Percentiles rank a stretch among this genome's conserved stretches.
These are phyloP conservation scores for Gadopsis marmoratus DNA, from an alignment of 2,797 vertebrate species.

Conservation along the genomic window DNA sequence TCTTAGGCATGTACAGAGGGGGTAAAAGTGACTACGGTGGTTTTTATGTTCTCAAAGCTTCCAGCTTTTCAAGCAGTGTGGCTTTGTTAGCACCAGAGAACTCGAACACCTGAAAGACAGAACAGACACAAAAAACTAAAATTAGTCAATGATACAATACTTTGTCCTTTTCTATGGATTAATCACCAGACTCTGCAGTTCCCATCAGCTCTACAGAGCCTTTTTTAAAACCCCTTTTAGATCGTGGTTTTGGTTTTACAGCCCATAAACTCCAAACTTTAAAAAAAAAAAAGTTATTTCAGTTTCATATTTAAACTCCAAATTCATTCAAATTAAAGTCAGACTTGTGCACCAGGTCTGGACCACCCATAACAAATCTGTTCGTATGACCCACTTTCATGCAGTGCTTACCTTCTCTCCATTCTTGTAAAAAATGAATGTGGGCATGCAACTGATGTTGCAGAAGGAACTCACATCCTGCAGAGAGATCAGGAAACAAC, in stretches of 20 bases:
- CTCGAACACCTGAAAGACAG: conserved; percentile 81
- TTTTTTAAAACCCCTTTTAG: not conserved
- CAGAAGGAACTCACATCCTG: conserved; percentile 88
- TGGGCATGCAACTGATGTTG: conserved; percentile 91
- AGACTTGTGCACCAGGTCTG: not conserved
- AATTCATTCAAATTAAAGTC: not conserved
- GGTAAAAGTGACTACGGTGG: not conserved
- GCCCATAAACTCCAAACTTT: not conserved
- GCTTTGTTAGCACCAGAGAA: conserved; percentile 87
- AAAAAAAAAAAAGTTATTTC: not conserved
- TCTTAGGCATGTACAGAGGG: not conserved
- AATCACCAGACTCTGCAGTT: not conserved
- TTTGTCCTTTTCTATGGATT: not conserved
- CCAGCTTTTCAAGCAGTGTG: conserved; percentile 81
- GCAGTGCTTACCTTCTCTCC: conserved; percentile 81
- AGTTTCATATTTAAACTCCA: not conserved
- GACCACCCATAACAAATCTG: not conserved
- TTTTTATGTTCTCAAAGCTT: conserved; percentile 17
- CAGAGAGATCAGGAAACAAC: conserved; percentile 32
- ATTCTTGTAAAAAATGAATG: conserved; percentile 91
- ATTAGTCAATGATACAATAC: not conserved
- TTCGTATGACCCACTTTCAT: not conserved
- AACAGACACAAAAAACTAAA: not conserved
- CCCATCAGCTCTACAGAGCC: not conserved
- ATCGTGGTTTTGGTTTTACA: not conserved